Evolutionary conservation across 1,140 invertebrate genomes (phyloP).

Genomic region (Trachelipus rathkii): DNA sequence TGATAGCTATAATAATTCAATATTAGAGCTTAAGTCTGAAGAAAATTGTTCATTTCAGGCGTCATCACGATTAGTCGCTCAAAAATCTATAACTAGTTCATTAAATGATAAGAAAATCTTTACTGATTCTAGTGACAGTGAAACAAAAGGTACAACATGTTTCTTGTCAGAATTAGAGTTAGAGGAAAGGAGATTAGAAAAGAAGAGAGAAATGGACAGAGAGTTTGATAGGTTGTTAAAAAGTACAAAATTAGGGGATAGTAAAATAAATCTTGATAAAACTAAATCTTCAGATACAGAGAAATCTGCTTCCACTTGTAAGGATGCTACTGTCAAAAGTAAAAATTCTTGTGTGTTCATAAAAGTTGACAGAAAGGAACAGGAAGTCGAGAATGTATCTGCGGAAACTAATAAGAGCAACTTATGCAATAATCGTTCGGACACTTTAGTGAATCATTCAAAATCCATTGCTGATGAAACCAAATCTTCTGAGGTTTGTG

Average conservation of each 20-base stretch:
- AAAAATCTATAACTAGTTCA: too few relatives aligned
- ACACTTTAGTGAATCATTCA: too few relatives aligned
- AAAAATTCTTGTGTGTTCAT: not conserved
- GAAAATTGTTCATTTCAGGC: too few relatives aligned
- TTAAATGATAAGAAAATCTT: not conserved
- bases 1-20: too few relatives aligned
- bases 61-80: too few relatives aligned
- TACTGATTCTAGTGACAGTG: not conserved
- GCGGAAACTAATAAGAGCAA: not conserved
- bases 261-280: too few relatives aligned
- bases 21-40: too few relatives aligned
- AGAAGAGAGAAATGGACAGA: conserved; percentile 35
- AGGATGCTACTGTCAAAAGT: not conserved
- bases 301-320: not conserved
- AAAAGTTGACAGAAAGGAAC: not conserved
- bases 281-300: not conserved
- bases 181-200: conserved; percentile 37
- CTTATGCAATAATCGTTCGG: too few relatives aligned
- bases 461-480: not conserved
- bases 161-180: conserved; percentile 22
- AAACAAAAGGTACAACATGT: not conserved
- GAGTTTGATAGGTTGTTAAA: conserved; percentile 38
- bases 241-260: conserved; percentile 29
- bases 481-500: not conserved
- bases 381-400: not conserved